A percentile compares a stretch with the other conserved stretches of the same genome.
These are phyloP conservation scores for Adrianichthys oophorus DNA, from an alignment of 2,797 vertebrate species.

Conservation along the genomic window DNA sequence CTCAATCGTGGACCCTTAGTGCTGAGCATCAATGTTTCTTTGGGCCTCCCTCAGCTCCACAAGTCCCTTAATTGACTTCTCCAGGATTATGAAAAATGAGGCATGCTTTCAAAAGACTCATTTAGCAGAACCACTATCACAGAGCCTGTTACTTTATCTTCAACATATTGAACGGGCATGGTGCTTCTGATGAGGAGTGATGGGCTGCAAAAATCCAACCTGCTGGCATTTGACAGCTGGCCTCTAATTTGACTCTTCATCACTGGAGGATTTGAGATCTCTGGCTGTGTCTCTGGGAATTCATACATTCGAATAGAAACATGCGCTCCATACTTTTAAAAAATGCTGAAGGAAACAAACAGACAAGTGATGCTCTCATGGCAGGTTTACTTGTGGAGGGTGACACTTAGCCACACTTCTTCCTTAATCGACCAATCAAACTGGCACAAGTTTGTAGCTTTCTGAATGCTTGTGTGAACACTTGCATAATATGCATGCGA, in stretches of 20 bases:
- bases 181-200: constrained; percentile 62
- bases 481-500: no score
- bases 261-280: constrained; percentile 47
- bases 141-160: constrained; percentile 59
- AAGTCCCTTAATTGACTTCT: constrained; percentile 64
- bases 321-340: constrained; percentile 11
- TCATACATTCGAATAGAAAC: constrained; percentile 39
- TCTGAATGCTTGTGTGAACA: neutral
- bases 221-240: constrained; percentile 53
- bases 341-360: neutral
- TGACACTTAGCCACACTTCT: constrained; percentile 2
- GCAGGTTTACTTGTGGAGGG: constrained; percentile 15
- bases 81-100: constrained; percentile 68
- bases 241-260: constrained; percentile 58
- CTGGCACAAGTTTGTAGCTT: neutral
- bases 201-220: constrained; percentile 37
- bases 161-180: constrained; percentile 53
- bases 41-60: constrained; percentile 37
- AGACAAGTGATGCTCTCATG: constrained; percentile 4
- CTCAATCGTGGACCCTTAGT: constrained; percentile 14
- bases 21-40: constrained; percentile 42
- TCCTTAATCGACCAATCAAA: constrained; percentile 5
- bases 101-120: constrained; percentile 61
- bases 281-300: constrained; percentile 26
- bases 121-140: constrained; percentile 59